These are phyloP conservation scores for Seira musarum DNA, from an alignment of 2,888 invertebrate species.

Conservation along the genomic window DNA sequence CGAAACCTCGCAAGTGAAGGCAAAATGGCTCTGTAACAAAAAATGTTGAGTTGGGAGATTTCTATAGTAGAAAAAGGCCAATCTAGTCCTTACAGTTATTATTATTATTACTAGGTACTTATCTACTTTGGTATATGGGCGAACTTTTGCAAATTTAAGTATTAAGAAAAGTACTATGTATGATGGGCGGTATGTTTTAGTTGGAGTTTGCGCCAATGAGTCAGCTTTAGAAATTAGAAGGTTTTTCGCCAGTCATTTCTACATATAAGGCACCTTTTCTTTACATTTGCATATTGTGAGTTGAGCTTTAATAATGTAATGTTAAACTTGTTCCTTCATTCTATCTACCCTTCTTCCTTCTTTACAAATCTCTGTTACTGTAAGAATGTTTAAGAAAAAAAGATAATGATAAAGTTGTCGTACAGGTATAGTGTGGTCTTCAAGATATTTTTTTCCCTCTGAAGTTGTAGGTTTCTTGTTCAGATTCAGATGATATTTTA, in stretches of 20 bases:
- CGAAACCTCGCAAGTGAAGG: neutral
- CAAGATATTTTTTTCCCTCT: too few relatives aligned
- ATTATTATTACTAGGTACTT: neutral
- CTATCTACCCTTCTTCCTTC: too few relatives aligned
- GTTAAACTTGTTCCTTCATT: too few relatives aligned
- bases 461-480: neutral
- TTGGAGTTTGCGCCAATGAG: neutral
- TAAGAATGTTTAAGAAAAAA: too few relatives aligned
- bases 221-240: neutral
- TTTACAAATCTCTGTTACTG: too few relatives aligned
- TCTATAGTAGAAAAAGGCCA: too few relatives aligned
- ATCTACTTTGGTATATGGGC: neutral
- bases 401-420: too few relatives aligned
- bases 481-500: too few relatives aligned
- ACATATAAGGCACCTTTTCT: neutral
- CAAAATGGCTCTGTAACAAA: neutral
- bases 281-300: neutral
- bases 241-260: neutral
- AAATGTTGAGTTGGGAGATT: neutral
- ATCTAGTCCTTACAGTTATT: too few relatives aligned
- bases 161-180: neutral
- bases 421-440: too few relatives aligned
- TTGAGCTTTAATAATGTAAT: too few relatives aligned
- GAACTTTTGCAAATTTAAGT: neutral
- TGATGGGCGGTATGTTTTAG: too few relatives aligned